Evolutionary conservation across 2,113 vertebrate genomes (phyloP), one percentile per base, ranked within the genome.

Genomic region (Rutilus rutilus): DNA sequence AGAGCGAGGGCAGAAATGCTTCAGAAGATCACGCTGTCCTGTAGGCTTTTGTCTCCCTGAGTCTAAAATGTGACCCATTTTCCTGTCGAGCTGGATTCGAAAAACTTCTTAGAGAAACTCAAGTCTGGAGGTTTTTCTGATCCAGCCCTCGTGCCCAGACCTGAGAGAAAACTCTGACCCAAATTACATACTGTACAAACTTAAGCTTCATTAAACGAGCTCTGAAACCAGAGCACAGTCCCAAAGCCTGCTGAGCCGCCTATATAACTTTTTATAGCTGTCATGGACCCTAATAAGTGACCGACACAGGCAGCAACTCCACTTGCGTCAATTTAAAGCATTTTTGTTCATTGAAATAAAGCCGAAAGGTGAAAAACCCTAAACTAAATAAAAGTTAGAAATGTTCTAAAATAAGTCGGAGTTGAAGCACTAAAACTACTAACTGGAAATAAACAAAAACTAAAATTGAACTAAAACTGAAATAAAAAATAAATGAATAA

Each of bases 121-220:
- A 30, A 60, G 54, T 57, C 9, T 62, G 54, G 77, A 39, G 77
- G 57, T 79, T 62, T 79, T 75, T 75, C 73, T 50, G 50, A 78
- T 73, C 36, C 9, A 59, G 75, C 50, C 27, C 76, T 78, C 19
- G 6, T 78, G 54, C 33, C 2, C 76, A 59, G 77, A 79, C 77
- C 77, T 79, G 77, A 60, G 77, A 60, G 77, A 42, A 79, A 79
- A 79, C 77, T 60, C 77, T 79, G 77, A 79, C 77, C 77, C 77
- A 79, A 60, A 79, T 79, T 62, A 79, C 30, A 79, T 25, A 42
- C 57, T 79, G 77, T 42, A 62, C 19, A 42, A 59, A 78, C 52
- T 39, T 79, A 75, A 50, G 73, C 73, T 75, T 75, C 42, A 75
- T 74, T 74, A 74, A 42, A 73, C 25, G 71, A 74, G 71, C 71